A percentile compares a stretch with the other conserved stretches of the same genome.
Evolutionary conservation across 1,140 invertebrate species (phyloP).

Genomic region (Microvelia longipes): DNA sequence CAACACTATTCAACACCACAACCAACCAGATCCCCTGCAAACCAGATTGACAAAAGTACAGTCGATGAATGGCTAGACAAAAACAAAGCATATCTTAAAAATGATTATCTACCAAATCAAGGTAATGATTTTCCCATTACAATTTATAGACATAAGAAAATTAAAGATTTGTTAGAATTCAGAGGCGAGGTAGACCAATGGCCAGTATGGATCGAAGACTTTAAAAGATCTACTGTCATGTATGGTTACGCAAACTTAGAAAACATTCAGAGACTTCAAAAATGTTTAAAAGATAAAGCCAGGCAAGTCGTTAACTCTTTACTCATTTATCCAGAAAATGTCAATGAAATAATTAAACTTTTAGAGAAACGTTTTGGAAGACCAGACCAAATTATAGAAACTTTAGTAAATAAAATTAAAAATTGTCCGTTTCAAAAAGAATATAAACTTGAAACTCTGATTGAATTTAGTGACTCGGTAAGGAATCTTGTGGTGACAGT

Average conservation of each 20-base stretch:
- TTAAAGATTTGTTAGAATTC: not conserved
- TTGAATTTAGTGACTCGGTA: not conserved
- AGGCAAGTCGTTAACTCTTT: not conserved
- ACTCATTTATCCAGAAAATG: not conserved
- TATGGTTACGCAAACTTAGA: not conserved
- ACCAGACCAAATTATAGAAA: not conserved
- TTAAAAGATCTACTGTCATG: not conserved
- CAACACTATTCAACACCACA: no score
- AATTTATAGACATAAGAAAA: no score
- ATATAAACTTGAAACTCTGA: not conserved
- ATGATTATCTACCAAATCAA: no score
- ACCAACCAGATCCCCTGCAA: no score
- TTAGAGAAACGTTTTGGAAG: not conserved
- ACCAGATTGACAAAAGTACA: no score
- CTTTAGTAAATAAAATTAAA: not conserved
- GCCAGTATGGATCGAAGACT: not conserved
- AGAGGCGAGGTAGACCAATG: not conserved
- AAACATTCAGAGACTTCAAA: not conserved
- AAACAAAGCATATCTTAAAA: no score
- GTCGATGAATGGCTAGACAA: no score
- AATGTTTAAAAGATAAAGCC: not conserved
- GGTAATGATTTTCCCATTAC: no score
- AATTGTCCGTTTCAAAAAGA: not conserved
- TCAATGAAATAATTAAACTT: not conserved
- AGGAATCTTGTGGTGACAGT: not conserved